A percentile compares a stretch with the other conserved stretches of the same genome.
phyloP scores from a whole-genome alignment of 2,113 vertebrate genomes.

The Otolemur garnettii region DNA sequence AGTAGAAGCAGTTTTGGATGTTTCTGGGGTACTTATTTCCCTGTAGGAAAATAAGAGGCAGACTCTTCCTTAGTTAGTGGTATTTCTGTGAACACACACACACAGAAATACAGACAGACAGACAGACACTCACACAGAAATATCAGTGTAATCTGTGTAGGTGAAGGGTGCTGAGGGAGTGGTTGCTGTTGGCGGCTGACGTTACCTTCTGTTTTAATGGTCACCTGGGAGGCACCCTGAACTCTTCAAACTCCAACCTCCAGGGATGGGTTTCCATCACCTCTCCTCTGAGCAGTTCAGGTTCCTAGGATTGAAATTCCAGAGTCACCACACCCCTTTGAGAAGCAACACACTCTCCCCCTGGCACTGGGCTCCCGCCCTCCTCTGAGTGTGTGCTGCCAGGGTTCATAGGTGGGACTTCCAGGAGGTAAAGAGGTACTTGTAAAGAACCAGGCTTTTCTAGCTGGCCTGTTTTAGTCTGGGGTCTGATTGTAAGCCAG shows the following conservation, averaged over 20 bases:
- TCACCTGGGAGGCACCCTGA: background rate
- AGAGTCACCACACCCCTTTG: no score
- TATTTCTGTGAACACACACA: accelerated
- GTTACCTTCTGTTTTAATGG: background rate
- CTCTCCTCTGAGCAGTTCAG: background rate
- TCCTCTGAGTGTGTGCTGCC: background rate
- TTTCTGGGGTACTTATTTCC: no score
- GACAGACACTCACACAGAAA: background rate
- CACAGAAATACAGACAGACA: background rate
- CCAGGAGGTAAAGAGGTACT: background rate
- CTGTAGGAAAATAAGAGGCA: background rate
- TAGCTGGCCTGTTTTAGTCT: background rate
- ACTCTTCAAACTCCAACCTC: background rate
- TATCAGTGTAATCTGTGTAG: background rate
- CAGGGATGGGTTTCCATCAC: background rate
- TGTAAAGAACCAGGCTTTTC: background rate
- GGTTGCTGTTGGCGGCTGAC: background rate
- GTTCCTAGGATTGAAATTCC: background rate
- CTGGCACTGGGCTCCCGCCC: background rate
- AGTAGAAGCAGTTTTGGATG: background rate
- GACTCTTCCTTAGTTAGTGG: background rate
- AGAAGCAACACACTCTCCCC: background rate
- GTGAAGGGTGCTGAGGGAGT: background rate
- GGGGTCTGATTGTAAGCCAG: accelerated
- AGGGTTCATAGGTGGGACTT: background rate